Evolutionary conservation across 2,797 vertebrate genomes (phyloP).

Genomic region (Neostethus bicornis): DNA sequence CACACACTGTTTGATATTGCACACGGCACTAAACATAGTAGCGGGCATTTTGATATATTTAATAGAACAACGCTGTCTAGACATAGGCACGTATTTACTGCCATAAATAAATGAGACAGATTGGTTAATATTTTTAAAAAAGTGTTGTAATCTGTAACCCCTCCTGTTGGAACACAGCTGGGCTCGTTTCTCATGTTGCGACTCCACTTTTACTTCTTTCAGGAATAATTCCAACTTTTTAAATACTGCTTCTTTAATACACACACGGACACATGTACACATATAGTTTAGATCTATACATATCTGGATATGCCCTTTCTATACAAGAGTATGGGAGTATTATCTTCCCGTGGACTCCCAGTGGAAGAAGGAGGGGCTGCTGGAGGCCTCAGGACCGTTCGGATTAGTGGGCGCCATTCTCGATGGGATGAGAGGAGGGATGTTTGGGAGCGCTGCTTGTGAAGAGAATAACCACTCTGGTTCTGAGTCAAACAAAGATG

Average conservation of each 20-base stretch:
- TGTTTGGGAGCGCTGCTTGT: conserved; percentile 71
- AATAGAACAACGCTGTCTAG: conserved; percentile 48
- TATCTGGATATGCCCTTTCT: conserved; percentile 62
- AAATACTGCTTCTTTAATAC: conserved; percentile 74
- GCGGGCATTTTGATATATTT: conserved; percentile 52
- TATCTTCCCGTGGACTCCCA: conserved; percentile 86
- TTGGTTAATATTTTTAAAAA: conserved; percentile 57
- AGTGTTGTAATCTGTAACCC: conserved; percentile 28
- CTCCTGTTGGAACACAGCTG: background rate
- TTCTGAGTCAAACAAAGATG: conserved; percentile 66
- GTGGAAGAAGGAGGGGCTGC: conserved; percentile 66
- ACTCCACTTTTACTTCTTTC: conserved; percentile 40
- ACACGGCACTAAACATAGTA: conserved; percentile 53
- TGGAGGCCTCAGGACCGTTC: conserved; percentile 65
- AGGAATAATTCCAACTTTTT: conserved; percentile 55
- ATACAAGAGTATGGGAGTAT: conserved; percentile 27
- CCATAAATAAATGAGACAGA: conserved; percentile 60
- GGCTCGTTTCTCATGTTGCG: conserved; percentile 34
- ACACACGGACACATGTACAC: conserved; percentile 61
- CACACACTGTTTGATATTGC: conserved; percentile 62
- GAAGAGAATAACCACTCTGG: conserved; percentile 79
- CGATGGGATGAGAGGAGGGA: conserved; percentile 79
- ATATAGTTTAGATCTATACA: conserved; percentile 72
- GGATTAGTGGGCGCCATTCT: conserved; percentile 77
- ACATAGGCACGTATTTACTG: conserved; percentile 64